Evolutionary conservation across 2,113 vertebrate species (phyloP).

Genomic region (Barnardius zonarius): DNA sequence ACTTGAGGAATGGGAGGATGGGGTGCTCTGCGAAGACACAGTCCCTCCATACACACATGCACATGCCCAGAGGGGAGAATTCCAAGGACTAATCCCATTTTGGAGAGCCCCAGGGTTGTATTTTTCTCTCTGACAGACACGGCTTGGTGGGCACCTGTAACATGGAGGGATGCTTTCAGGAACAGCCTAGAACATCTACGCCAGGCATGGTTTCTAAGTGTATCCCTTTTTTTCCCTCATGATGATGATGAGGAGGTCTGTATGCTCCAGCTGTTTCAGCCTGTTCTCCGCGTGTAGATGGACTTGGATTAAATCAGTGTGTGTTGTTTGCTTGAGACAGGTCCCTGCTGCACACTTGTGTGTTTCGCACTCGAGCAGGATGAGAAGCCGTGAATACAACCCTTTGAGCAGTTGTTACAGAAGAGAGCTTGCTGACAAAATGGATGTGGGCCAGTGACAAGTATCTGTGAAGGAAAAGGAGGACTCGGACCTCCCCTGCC

Average conservation of each 20-base stretch:
- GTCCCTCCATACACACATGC: accelerated
- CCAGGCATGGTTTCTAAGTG: neutral
- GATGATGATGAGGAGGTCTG: neutral
- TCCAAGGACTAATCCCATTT: neutral
- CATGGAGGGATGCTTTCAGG: neutral
- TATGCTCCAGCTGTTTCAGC: neutral
- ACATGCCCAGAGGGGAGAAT: neutral
- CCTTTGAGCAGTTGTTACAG: neutral
- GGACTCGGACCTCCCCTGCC: neutral
- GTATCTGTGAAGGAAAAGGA: neutral
- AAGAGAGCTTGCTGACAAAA: neutral
- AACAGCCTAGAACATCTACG: neutral
- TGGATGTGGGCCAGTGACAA: neutral
- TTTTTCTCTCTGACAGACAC: neutral
- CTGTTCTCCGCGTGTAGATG: neutral
- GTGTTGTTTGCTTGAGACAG: neutral
- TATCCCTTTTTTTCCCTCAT: neutral
- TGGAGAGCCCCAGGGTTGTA: neutral
- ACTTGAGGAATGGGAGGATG: neutral
- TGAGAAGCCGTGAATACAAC: accelerated
- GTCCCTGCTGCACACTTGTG: slow-evolving; percentile 7
- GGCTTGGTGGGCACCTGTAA: neutral
- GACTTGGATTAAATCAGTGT: neutral
- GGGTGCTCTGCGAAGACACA: neutral
- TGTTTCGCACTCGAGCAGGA: neutral